These are phyloP conservation scores for Acrocephalus arundinaceus DNA, from an alignment of 2,113 vertebrate species.

Conservation along the genomic window DNA sequence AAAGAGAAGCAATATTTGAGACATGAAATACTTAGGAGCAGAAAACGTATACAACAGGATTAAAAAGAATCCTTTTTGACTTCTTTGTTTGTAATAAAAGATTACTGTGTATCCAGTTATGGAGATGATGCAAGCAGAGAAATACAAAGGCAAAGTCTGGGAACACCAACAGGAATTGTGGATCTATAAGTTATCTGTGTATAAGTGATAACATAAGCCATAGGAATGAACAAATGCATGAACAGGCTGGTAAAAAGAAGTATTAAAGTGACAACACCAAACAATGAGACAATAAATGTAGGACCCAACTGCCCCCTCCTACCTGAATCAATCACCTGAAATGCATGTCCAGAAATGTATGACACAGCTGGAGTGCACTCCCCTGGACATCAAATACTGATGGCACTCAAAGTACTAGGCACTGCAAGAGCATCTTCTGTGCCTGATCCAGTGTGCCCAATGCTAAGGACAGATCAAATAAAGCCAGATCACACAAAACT, in stretches of 20 bases:
- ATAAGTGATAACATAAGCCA: conserved; percentile 23
- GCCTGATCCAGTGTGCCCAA: background rate
- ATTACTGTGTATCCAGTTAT: conserved; percentile 15
- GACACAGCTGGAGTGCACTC: fast-evolving
- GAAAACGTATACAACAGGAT: conserved; percentile 9
- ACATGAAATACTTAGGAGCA: background rate
- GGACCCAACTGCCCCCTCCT: background rate
- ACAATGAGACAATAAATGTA: background rate
- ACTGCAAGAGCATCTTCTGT: background rate
- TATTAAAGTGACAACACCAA: background rate
- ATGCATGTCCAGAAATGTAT: background rate
- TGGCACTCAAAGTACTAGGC: background rate
- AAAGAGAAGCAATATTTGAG: background rate
- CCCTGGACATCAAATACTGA: background rate
- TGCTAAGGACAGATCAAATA: background rate
- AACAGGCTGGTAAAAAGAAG: background rate
- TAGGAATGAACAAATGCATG: background rate
- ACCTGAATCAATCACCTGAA: background rate
- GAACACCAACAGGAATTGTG: conserved; percentile 19
- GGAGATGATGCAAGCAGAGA: conserved; percentile 8
- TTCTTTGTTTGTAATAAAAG: conserved; percentile 37
- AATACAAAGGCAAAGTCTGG: conserved; percentile 28
- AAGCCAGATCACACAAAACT: background rate
- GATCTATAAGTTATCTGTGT: conserved; percentile 27
- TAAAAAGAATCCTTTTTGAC: conserved; percentile 25